Evolutionary conservation across 2,113 vertebrate genomes (phyloP).

Genomic region (Agapornis roseicollis): DNA sequence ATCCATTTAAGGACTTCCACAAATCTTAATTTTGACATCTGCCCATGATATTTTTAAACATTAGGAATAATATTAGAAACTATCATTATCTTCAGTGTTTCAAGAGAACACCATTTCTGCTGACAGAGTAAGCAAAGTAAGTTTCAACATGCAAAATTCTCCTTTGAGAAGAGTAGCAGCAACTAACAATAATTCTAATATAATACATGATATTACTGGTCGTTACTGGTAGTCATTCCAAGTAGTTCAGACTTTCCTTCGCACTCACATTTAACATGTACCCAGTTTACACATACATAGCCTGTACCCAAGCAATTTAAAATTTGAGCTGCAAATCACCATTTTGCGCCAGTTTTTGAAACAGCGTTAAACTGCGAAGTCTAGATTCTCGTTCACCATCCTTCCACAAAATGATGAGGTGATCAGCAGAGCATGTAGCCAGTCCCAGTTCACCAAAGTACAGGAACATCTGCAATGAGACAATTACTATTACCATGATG

Average conservation of each 20-base stretch:
- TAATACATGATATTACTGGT: background rate
- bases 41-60: background rate
- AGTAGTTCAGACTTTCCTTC: background rate
- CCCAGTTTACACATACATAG: background rate
- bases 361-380: slow-evolving; percentile 86
- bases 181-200: background rate
- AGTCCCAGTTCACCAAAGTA: slow-evolving; percentile 87
- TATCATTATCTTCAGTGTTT: background rate
- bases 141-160: background rate
- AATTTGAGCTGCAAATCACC: slow-evolving; percentile 70
- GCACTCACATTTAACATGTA: background rate
- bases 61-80: background rate
- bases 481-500: background rate
- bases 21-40: background rate
- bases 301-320: slow-evolving; percentile 2
- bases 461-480: slow-evolving; percentile 88
- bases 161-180: background rate
- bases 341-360: slow-evolving; percentile 88
- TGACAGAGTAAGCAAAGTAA: background rate
- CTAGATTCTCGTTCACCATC: slow-evolving; percentile 87
- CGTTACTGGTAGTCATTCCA: background rate
- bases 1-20: background rate
- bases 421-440: slow-evolving; percentile 92
- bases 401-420: slow-evolving; percentile 95
- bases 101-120: background rate